Evolutionary conservation across 2,113 vertebrate genomes (phyloP).

Genomic region (Anthoscopus minutus): DNA sequence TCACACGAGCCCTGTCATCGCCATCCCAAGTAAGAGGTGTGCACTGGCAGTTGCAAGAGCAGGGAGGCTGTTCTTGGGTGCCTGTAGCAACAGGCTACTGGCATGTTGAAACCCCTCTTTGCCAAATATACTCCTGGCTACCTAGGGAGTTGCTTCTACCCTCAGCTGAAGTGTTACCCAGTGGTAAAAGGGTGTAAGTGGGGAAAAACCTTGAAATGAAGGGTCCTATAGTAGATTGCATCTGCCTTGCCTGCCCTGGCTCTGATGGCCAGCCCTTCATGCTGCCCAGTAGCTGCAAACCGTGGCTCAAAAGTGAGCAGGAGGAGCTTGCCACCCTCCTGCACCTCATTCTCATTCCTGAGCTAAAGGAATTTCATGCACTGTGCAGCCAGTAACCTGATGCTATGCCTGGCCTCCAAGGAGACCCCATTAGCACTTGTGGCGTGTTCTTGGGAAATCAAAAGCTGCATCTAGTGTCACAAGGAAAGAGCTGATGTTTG

Average conservation of each 20-base stretch:
- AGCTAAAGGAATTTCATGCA: not conserved
- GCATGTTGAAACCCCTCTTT: not conserved
- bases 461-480: not conserved
- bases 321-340: not conserved
- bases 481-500: not conserved
- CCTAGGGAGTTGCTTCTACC: not conserved
- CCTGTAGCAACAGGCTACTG: too few species aligned
- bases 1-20: not conserved
- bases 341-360: not conserved
- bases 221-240: not conserved
- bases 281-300: not conserved
- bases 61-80: not conserved
- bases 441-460: not conserved
- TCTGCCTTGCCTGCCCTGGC: not conserved
- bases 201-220: accelerated
- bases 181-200: not conserved
- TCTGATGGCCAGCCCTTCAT: not conserved
- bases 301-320: not conserved
- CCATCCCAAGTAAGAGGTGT: not conserved
- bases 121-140: not conserved
- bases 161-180: not conserved
- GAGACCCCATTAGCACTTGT: not conserved
- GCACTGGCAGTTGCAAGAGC: not conserved
- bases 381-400: not conserved
- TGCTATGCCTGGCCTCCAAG: not conserved